A percentile compares a stretch with the other conserved stretches of the same genome.
phyloP scores from a whole-genome alignment of 2,797 vertebrate genomes.

The Aphelocoma californica region DNA sequence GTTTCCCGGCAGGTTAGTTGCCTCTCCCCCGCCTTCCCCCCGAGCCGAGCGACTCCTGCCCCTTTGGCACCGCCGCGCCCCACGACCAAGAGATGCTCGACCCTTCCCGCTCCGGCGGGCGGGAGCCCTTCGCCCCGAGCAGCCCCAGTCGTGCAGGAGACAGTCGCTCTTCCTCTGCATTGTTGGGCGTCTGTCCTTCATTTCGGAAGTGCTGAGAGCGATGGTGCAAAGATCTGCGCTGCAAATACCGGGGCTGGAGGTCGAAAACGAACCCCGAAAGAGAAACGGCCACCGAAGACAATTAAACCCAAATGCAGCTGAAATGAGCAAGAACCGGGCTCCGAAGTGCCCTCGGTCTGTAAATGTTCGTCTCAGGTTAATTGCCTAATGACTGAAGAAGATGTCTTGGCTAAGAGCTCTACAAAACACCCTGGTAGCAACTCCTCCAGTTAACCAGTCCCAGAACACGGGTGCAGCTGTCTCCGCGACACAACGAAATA shows the following conservation, averaged over 20 bases:
- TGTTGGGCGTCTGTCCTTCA: neutral
- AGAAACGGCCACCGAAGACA: neutral
- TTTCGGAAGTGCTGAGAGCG: neutral
- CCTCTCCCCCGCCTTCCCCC: neutral
- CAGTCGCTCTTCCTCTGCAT: neutral
- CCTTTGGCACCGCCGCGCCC: neutral
- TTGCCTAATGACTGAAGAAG: neutral
- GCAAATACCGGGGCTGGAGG: neutral
- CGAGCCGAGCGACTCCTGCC: neutral
- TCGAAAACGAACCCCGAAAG: neutral
- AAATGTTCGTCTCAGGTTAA: neutral
- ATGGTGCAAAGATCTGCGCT: neutral
- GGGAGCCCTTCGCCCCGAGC: neutral
- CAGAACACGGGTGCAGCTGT: neutral
- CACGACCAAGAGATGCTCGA: neutral
- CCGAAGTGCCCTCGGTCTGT: neutral
- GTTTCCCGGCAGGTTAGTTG: neutral
- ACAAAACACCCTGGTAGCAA: neutral
- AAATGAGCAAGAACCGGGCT: neutral
- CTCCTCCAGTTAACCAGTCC: neutral
- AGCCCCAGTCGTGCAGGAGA: neutral
- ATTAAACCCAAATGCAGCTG: neutral
- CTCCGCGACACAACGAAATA: constrained; percentile 26
- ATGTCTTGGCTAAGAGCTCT: neutral
- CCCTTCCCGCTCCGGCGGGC: neutral